phyloP scores from a whole-genome alignment of 2,797 vertebrate genomes.

The Orestias chungarensis region DNA sequence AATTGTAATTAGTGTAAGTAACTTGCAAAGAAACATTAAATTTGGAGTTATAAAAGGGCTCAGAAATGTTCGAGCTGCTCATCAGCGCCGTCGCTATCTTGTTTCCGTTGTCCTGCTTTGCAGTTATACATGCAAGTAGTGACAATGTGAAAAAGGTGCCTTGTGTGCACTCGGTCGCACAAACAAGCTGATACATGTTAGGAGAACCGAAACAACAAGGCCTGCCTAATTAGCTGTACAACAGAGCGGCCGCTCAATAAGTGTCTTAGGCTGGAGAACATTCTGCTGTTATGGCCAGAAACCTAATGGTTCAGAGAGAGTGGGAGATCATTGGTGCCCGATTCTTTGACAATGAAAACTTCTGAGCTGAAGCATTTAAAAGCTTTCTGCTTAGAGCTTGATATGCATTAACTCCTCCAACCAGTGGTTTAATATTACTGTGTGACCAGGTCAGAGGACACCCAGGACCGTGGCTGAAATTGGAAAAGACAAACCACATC shows the following conservation, averaged over 20 bases:
- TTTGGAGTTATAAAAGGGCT: not conserved
- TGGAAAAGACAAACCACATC: not conserved
- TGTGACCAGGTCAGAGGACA: slow-evolving; percentile 1
- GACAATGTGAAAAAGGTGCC: slow-evolving; percentile 57
- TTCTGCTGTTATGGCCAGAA: slow-evolving; percentile 63
- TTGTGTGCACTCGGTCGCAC: slow-evolving; percentile 58
- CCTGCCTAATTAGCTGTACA: slow-evolving; percentile 75
- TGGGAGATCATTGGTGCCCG: slow-evolving; percentile 68
- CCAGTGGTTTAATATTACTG: slow-evolving; percentile 23
- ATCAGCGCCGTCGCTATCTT: slow-evolving; percentile 22
- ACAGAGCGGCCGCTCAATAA: slow-evolving; percentile 75
- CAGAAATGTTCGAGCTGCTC: slow-evolving; percentile 5
- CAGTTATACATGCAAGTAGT: slow-evolving; percentile 31
- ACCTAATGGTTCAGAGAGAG: slow-evolving; percentile 74
- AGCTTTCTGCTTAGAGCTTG: slow-evolving; percentile 28
- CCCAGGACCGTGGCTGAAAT: not conserved
- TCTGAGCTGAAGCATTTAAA: slow-evolving; percentile 54
- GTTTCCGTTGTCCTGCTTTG: slow-evolving; percentile 19
- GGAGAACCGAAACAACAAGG: slow-evolving; percentile 63
- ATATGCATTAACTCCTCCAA: slow-evolving; percentile 18
- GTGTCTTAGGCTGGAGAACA: slow-evolving; percentile 63
- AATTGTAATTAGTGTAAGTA: not conserved
- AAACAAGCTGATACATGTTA: slow-evolving; percentile 69
- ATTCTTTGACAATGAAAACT: slow-evolving; percentile 61
- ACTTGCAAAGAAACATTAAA: no score